Evolutionary conservation across 2,113 vertebrate genomes (phyloP).

Genomic region (Indicator maculatus): DNA sequence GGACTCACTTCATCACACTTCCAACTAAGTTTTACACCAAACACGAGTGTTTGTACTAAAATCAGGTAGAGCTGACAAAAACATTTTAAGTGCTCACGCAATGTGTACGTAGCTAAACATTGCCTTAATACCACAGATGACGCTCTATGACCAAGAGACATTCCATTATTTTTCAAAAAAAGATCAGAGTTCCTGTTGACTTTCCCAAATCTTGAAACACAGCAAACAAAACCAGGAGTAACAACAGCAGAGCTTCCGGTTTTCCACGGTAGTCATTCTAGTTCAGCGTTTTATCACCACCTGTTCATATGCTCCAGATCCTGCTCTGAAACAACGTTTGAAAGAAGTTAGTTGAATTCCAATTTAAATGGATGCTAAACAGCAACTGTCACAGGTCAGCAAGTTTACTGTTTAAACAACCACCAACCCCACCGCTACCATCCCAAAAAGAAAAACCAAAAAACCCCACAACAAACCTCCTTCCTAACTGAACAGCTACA

Average conservation of each 20-base stretch:
- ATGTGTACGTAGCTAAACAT: background rate
- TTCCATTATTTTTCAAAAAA: background rate
- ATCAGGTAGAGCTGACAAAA: background rate
- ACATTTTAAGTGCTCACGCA: background rate
- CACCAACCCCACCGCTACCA: too few species aligned
- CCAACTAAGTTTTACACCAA: background rate
- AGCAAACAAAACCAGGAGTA: background rate
- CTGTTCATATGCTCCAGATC: conserved; percentile 91
- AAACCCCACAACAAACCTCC: background rate
- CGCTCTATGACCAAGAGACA: background rate
- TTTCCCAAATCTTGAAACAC: conserved; percentile 13
- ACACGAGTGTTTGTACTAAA: background rate
- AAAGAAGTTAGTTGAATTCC: background rate
- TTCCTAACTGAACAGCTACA: background rate
- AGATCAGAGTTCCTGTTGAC: background rate
- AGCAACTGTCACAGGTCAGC: background rate
- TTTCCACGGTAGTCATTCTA: background rate
- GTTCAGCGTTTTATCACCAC: conserved; percentile 92
- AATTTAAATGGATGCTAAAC: background rate
- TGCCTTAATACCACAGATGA: background rate
- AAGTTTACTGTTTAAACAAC: background rate
- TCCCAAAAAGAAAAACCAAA: background rate
- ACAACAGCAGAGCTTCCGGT: background rate
- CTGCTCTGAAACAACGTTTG: conserved; percentile 76
- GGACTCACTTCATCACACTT: background rate